A percentile compares a stretch with the other conserved stretches of the same genome.
phyloP scores from a whole-genome alignment of 2,113 vertebrate species.

The Hipposideros armiger region DNA sequence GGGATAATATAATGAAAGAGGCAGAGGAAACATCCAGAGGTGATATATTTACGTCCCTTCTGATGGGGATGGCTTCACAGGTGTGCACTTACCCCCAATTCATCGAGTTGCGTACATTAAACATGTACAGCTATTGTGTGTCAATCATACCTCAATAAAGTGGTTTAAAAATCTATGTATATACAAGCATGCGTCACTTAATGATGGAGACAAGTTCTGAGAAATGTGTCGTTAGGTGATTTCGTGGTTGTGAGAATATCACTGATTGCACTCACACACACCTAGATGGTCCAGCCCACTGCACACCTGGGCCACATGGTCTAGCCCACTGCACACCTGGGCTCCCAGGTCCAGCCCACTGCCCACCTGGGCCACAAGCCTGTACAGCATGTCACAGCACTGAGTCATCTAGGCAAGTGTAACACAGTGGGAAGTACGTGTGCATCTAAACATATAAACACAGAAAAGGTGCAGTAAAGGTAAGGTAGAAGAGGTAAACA shows the following conservation, averaged over 20 bases:
- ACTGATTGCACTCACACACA: too few relatives aligned
- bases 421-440: not conserved
- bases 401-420: accelerated
- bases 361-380: not conserved
- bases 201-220: too few relatives aligned
- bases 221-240: accelerated
- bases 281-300: too few relatives aligned
- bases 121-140: not conserved
- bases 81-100: not conserved
- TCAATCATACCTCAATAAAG: not conserved
- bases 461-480: not conserved
- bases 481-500: accelerated
- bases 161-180: too few relatives aligned
- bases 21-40: not conserved
- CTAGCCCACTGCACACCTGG: too few relatives aligned
- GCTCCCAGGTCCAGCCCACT: too few relatives aligned
- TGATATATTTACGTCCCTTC: not conserved
- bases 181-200: accelerated
- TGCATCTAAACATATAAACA: not conserved
- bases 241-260: not conserved
- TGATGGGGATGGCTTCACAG: not conserved
- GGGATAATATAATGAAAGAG: not conserved
- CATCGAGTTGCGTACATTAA: too few relatives aligned
- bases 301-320: too few relatives aligned
- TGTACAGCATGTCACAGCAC: not conserved